phyloP scores from a whole-genome alignment of 1,140 invertebrate species.

The Adelges cooleyi region DNA sequence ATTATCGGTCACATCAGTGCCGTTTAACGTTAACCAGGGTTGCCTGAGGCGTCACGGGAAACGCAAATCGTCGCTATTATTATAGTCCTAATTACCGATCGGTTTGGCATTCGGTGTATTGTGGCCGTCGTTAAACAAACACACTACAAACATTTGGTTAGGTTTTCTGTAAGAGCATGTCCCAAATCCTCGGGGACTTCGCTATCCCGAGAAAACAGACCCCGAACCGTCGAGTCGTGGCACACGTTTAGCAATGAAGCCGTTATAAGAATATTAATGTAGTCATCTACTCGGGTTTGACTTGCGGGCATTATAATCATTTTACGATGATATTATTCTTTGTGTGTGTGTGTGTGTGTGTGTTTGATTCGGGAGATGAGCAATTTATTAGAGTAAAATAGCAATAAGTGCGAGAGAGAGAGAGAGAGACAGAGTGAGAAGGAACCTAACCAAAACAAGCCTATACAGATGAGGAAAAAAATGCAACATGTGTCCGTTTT shows the following conservation, averaged over 20 bases:
- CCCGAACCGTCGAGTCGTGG: not conserved
- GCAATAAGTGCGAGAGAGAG: not conserved
- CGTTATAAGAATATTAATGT: too few relatives aligned
- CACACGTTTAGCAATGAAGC: constrained; percentile 14
- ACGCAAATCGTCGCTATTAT: not conserved
- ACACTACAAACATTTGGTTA: not conserved
- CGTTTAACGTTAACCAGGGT: not conserved
- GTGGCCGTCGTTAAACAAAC: not conserved
- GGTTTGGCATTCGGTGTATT: not conserved
- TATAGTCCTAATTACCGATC: too few relatives aligned
- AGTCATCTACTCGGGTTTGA: too few relatives aligned
- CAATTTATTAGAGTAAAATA: too few relatives aligned
- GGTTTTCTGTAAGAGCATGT: constrained; percentile 1
- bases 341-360: too few relatives aligned
- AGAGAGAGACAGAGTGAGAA: not conserved
- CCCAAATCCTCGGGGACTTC: not conserved
- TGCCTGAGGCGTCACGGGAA: constrained; percentile 6
- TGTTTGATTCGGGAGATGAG: not conserved
- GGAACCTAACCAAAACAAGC: constrained; percentile 10
- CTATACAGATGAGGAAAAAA: not conserved
- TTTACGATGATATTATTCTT: too few relatives aligned
- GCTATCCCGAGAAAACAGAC: too few relatives aligned
- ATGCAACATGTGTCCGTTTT: constrained; percentile 24
- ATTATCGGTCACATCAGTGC: not conserved
- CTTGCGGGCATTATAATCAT: not conserved